phyloP scores from a whole-genome alignment of 2,797 vertebrate species.

The Sarcoramphus papa region DNA sequence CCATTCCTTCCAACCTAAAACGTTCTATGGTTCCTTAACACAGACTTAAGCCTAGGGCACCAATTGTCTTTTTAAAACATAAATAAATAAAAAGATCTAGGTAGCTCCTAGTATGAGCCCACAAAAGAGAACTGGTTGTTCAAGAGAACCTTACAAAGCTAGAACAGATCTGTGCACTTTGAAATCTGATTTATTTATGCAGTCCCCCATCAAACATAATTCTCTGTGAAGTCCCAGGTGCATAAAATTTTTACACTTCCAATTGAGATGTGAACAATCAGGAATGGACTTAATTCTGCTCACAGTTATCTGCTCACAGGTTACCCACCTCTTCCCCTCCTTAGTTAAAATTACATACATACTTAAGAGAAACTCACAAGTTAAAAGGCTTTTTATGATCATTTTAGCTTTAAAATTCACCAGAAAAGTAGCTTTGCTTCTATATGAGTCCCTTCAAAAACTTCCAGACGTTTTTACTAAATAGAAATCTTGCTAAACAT shows the following conservation, averaged over 20 bases:
- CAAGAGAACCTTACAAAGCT: background rate
- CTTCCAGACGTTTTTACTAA: background rate
- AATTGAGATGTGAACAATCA: background rate
- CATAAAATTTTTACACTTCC: background rate
- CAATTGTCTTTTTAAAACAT: background rate
- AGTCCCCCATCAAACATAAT: background rate
- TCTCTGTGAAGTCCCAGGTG: background rate
- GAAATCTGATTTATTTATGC: background rate
- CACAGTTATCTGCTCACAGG: background rate
- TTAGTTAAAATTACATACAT: background rate
- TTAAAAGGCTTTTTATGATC: background rate
- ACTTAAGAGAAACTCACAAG: background rate
- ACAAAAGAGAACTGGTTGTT: background rate
- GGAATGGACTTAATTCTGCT: background rate
- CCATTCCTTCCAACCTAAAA: background rate
- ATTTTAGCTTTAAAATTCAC: background rate
- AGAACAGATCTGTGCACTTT: background rate
- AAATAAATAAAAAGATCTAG: background rate
- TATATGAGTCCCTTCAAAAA: background rate
- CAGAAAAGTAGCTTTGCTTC: background rate
- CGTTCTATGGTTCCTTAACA: background rate
- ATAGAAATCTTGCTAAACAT: background rate
- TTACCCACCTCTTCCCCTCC: background rate
- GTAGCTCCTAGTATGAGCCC: background rate
- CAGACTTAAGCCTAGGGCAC: background rate